Percentiles rank a stretch among this genome's conserved stretches.
These are phyloP conservation scores for Hassar affinis DNA, from an alignment of 2,113 vertebrate species.

Conservation along the genomic window DNA sequence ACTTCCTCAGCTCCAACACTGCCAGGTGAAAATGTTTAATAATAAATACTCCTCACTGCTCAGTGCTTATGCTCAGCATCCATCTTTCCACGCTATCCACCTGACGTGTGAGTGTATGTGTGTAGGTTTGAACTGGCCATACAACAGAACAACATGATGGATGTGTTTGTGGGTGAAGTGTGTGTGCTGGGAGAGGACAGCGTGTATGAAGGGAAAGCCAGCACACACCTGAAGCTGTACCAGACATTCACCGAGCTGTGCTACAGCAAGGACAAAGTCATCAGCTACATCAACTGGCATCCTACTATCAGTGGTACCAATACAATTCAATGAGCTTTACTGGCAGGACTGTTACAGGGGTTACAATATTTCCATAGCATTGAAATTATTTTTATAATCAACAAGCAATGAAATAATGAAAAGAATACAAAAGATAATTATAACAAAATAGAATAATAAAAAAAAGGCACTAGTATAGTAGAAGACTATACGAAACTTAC, in stretches of 20 bases:
- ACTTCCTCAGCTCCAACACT: slow-evolving; percentile 71
- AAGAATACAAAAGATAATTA: no score
- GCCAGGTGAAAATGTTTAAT: slow-evolving; percentile 69
- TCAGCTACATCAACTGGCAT: slow-evolving; percentile 86
- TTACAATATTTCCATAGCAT: no score
- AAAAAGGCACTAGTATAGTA: no score
- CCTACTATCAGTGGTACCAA: slow-evolving; percentile 84
- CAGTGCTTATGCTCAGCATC: not conserved
- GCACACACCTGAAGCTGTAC: slow-evolving; percentile 76
- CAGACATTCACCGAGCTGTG: slow-evolving; percentile 80
- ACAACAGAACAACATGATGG: slow-evolving; percentile 85
- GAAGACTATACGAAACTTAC: no score
- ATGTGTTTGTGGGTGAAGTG: slow-evolving; percentile 84
- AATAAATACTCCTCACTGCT: not conserved
- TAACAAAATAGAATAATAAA: no score
- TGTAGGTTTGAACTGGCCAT: slow-evolving; percentile 80
- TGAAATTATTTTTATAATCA: no score
- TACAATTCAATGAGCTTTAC: no score
- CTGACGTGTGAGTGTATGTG: not conserved
- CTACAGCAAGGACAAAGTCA: slow-evolving; percentile 74
- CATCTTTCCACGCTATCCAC: not conserved
- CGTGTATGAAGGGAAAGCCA: slow-evolving; percentile 66
- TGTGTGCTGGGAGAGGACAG: slow-evolving; percentile 69
- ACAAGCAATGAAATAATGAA: no score
- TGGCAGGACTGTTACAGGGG: no score